Conservation (phyloP, 2,113 vertebrate species). For the Jacana jacana region DNA sequence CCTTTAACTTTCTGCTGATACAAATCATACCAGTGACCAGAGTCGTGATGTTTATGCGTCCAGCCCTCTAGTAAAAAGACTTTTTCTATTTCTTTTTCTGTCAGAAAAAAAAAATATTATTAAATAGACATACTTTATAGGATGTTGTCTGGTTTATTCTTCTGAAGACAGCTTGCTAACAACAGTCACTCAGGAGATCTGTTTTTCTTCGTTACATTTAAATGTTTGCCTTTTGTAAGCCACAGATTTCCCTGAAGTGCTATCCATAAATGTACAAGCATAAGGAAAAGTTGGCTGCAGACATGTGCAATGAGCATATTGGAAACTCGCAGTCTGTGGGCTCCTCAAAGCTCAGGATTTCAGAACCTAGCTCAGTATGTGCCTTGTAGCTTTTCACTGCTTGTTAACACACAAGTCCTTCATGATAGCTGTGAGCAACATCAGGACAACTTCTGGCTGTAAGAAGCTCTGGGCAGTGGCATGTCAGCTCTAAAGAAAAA, state of each 20-base stretch:
- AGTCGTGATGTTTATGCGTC: not conserved
- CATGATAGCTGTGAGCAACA: not conserved
- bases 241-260: slow-evolving; percentile 17
- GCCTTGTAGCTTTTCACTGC: not conserved
- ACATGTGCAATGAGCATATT: not conserved
- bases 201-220: slow-evolving; percentile 46
- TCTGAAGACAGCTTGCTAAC: slow-evolving; percentile 13
- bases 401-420: not conserved
- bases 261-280: not conserved
- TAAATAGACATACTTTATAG: not conserved
- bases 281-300: not conserved
- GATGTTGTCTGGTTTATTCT: not conserved
- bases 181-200: slow-evolving; percentile 31
- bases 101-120: not conserved
- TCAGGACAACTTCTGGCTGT: not conserved
- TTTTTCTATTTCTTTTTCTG: too few species aligned
- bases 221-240: slow-evolving; percentile 46
- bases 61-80: not conserved
- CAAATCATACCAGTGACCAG: not conserved
- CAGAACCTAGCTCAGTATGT: not conserved
- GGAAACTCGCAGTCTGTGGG: not conserved
- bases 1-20: not conserved
- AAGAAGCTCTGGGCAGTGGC: not conserved
- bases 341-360: not conserved
- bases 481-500: not conserved